phyloP scores from a whole-genome alignment of 2,113 vertebrate genomes.

The Triplophysa dalaica region DNA sequence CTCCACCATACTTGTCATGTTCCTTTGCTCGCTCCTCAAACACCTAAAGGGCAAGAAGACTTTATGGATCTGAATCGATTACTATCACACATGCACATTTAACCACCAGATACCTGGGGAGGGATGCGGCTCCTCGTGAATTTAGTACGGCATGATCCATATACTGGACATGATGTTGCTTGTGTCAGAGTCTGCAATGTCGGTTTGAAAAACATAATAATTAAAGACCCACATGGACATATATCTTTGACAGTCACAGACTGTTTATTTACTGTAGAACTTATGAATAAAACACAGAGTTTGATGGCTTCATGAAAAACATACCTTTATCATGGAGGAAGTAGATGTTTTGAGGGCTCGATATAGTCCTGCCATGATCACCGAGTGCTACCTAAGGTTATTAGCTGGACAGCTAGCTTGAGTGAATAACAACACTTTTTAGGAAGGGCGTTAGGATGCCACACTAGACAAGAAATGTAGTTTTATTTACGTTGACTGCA shows the following conservation, averaged over 20 bases:
- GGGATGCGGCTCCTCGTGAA: constrained; percentile 70
- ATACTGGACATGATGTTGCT: constrained; percentile 50
- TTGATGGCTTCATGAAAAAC: background rate
- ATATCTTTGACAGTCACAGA: background rate
- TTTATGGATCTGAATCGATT: background rate
- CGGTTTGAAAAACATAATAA: background rate
- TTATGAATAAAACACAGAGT: too few species aligned
- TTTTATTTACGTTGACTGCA: background rate
- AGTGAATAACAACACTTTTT: background rate
- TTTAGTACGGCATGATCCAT: constrained; percentile 62
- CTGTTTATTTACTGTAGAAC: too few species aligned
- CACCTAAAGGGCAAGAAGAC: constrained; percentile 66
- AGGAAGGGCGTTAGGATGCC: background rate
- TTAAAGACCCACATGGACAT: background rate
- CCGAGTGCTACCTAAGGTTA: background rate
- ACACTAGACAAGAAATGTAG: background rate
- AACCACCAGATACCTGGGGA: constrained; percentile 59
- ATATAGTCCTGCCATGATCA: constrained; percentile 46
- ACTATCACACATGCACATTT: background rate
- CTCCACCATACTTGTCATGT: constrained; percentile 89
- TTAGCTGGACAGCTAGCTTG: constrained; percentile 15
- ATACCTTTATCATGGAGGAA: constrained; percentile 38
- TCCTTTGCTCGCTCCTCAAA: constrained; percentile 82
- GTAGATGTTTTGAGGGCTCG: constrained; percentile 32
- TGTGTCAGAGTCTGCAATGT: constrained; percentile 60